Evolutionary conservation across 2,888 invertebrate species (phyloP), one percentile per base, ranked within the genome.

Genomic region (Acronicta alni): DNA sequence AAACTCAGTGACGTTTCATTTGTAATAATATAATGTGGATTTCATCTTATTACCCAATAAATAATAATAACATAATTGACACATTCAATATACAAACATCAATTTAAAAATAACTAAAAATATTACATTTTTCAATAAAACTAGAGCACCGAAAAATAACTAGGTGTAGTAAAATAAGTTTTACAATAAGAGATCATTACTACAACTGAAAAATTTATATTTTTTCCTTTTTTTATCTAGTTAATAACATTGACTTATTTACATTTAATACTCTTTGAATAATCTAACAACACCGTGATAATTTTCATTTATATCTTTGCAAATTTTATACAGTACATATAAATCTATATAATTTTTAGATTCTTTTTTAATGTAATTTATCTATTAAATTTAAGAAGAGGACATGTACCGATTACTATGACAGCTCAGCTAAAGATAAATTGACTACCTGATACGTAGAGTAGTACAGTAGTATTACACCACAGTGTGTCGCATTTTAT

Each of bases 131-230:
- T 67, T 56, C 32, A 59, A 65, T 67, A 65, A 73, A 80, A 66
- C 71, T 75, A 81, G 77, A 83, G 83, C 83, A 83, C 83, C 83
- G 67, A 72, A 79, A 76, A 71, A 61, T 73, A 76, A 79, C 77
- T 73, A 70, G 67, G 64, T 60, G 64, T 76, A 75, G 66, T 71
- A 59, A 75, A 81, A 81, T 78, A 82, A 35, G 80, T 77, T 77
- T 72, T 83, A 80, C 76, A 69, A 72, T 65, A 78, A 64, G 76
- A 77, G 77, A 77, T 77, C 77, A 70, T 75, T 61, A 70, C 73
- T 72, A 77, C 78, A 77, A 77, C 78, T 72, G 65, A 77, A 70
- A 75, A 66, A 63, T 59, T 67, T 71, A 74, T 59, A 77, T 64
- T 44, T 52, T 75, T 75, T 60, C 59, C 16, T 30, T 35, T 65